phyloP scores from a whole-genome alignment of 2,113 vertebrate genomes.

The Chascanopsetta lugubris region DNA sequence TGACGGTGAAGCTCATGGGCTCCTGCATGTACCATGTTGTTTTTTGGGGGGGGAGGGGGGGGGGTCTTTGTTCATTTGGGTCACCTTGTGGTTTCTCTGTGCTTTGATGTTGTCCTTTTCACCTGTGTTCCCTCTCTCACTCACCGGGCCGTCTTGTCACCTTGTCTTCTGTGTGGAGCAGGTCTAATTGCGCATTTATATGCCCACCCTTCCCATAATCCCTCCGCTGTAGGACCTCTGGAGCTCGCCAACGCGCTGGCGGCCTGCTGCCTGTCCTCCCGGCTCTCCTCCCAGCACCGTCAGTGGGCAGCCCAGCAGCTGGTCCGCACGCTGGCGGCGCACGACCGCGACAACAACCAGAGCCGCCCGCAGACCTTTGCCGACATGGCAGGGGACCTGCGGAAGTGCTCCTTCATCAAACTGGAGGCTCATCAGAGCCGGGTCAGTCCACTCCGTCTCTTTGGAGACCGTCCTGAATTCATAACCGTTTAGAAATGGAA shows the following conservation, averaged over 20 bases:
- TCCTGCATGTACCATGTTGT: too few relatives aligned
- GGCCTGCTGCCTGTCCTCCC: constrained; percentile 96
- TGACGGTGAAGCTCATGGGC: background rate
- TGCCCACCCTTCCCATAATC: constrained; percentile 92
- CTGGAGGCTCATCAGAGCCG: constrained; percentile 97
- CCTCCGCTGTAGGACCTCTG: constrained; percentile 96
- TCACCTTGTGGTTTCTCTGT: constrained; percentile 34
- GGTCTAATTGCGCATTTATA: constrained; percentile 92
- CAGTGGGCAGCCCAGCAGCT: constrained; percentile 99
- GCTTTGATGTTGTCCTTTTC: constrained; percentile 25
- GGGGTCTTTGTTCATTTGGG: background rate
- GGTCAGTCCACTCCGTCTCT: constrained; percentile 66
- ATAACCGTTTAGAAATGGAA: too few relatives aligned
- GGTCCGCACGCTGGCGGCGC: constrained; percentile 93
- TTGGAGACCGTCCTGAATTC: background rate
- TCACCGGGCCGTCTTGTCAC: constrained; percentile 77
- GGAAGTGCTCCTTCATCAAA: constrained; percentile 93
- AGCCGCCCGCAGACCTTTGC: constrained; percentile 91
- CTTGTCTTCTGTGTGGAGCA: constrained; percentile 85
- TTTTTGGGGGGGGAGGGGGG: background rate
- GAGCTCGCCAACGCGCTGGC: constrained; percentile 98
- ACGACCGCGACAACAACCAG: constrained; percentile 97
- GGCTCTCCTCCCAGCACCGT: constrained; percentile 95
- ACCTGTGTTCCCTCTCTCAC: constrained; percentile 55
- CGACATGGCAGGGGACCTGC: constrained; percentile 94